Percentiles rank a stretch among this genome's conserved stretches.
Conservation (phyloP, 2,797 vertebrate genomes). For the Emys orbicularis region DNA sequence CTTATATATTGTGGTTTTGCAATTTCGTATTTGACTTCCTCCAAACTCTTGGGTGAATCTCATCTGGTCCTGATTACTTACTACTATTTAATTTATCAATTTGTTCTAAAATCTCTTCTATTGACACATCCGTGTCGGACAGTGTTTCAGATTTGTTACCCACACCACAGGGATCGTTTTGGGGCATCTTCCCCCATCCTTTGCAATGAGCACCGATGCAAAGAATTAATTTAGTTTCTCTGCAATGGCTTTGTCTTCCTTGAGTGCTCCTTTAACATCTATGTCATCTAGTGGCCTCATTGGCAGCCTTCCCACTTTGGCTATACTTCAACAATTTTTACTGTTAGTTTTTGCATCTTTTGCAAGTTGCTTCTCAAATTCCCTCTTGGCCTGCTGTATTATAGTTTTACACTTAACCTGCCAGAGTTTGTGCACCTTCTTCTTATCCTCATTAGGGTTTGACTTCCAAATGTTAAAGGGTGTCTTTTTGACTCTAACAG, state of each 20-base stretch:
- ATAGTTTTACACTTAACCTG: background rate
- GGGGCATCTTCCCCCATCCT: background rate
- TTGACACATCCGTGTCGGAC: background rate
- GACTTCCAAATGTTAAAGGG: background rate
- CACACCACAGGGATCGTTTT: too few species aligned
- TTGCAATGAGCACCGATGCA: background rate
- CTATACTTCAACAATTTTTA: background rate
- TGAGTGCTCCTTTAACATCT: background rate
- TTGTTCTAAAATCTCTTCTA: background rate
- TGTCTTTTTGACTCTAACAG: background rate
- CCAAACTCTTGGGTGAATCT: background rate
- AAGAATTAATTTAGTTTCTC: background rate
- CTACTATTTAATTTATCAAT: background rate
- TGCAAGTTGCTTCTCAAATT: background rate
- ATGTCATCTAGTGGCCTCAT: background rate
- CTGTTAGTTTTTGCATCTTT: background rate
- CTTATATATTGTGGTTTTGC: background rate
- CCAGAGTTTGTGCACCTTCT: background rate
- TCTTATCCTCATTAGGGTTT: background rate
- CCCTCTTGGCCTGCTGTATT: background rate
- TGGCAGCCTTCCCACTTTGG: background rate
- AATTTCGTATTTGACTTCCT: background rate
- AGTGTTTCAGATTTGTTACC: background rate
- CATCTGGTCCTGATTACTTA: background rate
- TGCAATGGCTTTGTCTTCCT: background rate